Conservation (phyloP, 2,113 vertebrate species). For the Procavia capensis region DNA sequence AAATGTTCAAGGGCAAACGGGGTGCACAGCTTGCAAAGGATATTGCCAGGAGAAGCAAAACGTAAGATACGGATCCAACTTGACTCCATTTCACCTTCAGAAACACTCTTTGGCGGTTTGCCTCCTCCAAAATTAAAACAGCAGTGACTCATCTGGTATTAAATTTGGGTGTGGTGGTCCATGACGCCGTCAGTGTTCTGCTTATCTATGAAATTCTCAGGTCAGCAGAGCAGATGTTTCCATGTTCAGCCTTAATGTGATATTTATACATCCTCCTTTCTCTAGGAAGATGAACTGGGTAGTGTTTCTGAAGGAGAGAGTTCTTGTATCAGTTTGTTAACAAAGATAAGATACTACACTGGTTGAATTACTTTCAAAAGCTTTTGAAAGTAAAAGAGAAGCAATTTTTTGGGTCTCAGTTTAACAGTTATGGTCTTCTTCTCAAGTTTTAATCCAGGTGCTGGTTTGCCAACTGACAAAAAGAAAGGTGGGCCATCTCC, state of each 20-base stretch:
- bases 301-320: constrained; percentile 93
- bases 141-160: not conserved
- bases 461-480: constrained; percentile 93
- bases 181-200: not conserved
- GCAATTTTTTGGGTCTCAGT: constrained; percentile 54
- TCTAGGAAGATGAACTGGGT: constrained; percentile 59
- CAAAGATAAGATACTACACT: constrained; percentile 98
- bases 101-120: constrained; percentile 85
- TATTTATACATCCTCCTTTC: not conserved
- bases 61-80: constrained; percentile 93
- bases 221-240: not conserved
- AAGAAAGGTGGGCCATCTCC: constrained; percentile 94
- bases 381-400: constrained; percentile 90
- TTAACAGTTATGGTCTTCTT: constrained; percentile 15
- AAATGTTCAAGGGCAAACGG: constrained; percentile 99
- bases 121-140: constrained; percentile 23
- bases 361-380: constrained; percentile 89
- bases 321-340: constrained; percentile 96
- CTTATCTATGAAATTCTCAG: not conserved
- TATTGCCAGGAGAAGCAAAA: constrained; percentile 99
- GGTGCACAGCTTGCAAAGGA: constrained; percentile 99
- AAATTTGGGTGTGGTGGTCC: not conserved
- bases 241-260: not conserved
- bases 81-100: constrained; percentile 90
- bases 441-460: constrained; percentile 95